These are phyloP conservation scores for Takifugu rubripes DNA, from an alignment of 2,797 vertebrate species.

Conservation along the genomic window DNA sequence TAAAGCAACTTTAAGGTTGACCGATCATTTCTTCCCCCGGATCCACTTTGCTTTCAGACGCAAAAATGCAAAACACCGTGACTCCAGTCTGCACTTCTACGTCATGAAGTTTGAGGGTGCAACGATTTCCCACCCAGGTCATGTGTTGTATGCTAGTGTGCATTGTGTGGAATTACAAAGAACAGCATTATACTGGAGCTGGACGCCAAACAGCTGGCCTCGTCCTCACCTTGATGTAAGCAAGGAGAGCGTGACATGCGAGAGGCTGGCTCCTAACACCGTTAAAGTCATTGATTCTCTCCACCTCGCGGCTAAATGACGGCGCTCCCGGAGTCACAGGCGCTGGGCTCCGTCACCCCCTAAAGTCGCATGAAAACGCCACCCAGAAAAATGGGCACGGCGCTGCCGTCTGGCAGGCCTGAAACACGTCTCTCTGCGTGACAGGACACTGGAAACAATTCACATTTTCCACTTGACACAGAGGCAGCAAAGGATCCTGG, in stretches of 20 bases:
- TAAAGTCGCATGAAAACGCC: constrained; percentile 24
- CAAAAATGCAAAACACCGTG: not conserved
- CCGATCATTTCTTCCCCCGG: not conserved
- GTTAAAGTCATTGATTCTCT: constrained; percentile 13
- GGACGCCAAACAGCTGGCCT: constrained; percentile 16
- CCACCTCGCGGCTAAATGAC: constrained; percentile 27
- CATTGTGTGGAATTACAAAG: constrained; percentile 23
- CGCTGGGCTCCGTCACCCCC: constrained; percentile 13
- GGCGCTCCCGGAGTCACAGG: constrained; percentile 15
- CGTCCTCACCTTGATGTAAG: constrained; percentile 20
- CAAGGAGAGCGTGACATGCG: constrained; percentile 13
- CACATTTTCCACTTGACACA: constrained; percentile 56
- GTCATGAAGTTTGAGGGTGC: constrained; percentile 6
- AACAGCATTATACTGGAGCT: constrained; percentile 19
- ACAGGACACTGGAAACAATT: constrained; percentile 36
- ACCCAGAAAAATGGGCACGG: constrained; percentile 40
- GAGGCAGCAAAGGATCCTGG: constrained; percentile 12
- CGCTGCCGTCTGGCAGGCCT: constrained; percentile 40
- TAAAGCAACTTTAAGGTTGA: not conserved
- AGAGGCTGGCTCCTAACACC: constrained; percentile 14
- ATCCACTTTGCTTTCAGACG: constrained; percentile 3
- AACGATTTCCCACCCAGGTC: constrained; percentile 10
- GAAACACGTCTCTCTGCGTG: constrained; percentile 31
- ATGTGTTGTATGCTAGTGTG: constrained; percentile 9
- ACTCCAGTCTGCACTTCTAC: constrained; percentile 1